Evolutionary conservation across 1,140 invertebrate species (phyloP).

Genomic region (Drosophila azteca): DNA sequence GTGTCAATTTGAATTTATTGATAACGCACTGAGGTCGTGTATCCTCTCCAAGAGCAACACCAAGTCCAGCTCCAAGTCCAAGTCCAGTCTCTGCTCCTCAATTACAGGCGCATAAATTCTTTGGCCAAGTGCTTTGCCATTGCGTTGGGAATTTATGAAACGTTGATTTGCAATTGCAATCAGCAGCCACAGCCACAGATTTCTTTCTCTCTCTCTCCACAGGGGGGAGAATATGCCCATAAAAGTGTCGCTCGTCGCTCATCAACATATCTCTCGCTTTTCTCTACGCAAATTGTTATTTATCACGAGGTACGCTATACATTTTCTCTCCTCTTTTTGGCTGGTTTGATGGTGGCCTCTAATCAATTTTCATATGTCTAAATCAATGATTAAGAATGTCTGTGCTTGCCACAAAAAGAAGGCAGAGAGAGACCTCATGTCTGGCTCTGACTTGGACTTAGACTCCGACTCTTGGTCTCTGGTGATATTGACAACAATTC

Average conservation of each 20-base stretch:
- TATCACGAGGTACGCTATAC: slow-evolving; percentile 71
- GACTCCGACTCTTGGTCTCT: background rate
- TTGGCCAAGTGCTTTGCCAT: slow-evolving; percentile 64
- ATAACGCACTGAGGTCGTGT: slow-evolving; percentile 73
- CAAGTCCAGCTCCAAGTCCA: background rate
- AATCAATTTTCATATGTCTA: slow-evolving; percentile 79
- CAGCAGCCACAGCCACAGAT: slow-evolving; percentile 30
- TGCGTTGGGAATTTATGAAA: slow-evolving; percentile 73
- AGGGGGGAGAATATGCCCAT: slow-evolving; percentile 20
- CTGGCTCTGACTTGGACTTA: background rate
- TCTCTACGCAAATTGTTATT: slow-evolving; percentile 73
- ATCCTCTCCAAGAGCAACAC: background rate
- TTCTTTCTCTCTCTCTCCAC: no score
- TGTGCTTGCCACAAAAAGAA: slow-evolving; percentile 17
- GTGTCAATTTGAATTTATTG: slow-evolving; percentile 84
- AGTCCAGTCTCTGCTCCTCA: slow-evolving; percentile 27
- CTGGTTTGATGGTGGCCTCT: slow-evolving; percentile 39
- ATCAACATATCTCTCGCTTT: slow-evolving; percentile 45
- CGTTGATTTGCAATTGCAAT: slow-evolving; percentile 72
- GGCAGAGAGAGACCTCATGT: background rate
- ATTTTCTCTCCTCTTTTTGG: slow-evolving; percentile 29
- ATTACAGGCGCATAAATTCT: slow-evolving; percentile 74
- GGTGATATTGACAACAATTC: slow-evolving; percentile 79
- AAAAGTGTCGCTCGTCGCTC: slow-evolving; percentile 70
- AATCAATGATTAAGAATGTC: slow-evolving; percentile 81